A percentile compares a stretch with the other conserved stretches of the same genome.
These are phyloP conservation scores for Julus scanicus DNA, from an alignment of 2,888 invertebrate species.

Conservation along the genomic window DNA sequence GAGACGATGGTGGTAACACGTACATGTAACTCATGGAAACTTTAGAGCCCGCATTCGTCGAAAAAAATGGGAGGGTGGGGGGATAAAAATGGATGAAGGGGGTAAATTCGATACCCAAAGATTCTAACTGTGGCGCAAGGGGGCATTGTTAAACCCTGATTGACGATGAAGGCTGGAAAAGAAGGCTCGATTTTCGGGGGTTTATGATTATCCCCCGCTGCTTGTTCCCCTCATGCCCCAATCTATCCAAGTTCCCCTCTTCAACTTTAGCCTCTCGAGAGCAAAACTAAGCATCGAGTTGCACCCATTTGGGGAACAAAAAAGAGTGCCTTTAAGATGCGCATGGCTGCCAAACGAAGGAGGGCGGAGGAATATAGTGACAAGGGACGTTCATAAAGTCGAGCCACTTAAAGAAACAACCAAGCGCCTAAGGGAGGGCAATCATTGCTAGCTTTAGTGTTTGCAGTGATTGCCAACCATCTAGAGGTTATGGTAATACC, in stretches of 20 bases:
- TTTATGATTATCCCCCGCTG: background rate
- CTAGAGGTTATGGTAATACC: background rate
- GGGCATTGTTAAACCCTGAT: slow-evolving; percentile 36
- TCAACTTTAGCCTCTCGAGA: slow-evolving; percentile 39
- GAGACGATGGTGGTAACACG: background rate
- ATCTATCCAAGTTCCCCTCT: background rate
- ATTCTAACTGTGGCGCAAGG: background rate
- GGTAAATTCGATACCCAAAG: slow-evolving; percentile 28
- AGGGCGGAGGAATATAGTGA: background rate
- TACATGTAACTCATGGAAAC: background rate
- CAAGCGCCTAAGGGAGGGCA: background rate
- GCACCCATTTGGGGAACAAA: slow-evolving; percentile 29
- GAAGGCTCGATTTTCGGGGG: slow-evolving; percentile 24
- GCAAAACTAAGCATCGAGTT: slow-evolving; percentile 22
- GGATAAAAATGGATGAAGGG: background rate
- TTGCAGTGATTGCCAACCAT: background rate
- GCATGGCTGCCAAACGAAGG: slow-evolving; percentile 21
- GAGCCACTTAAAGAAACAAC: background rate
- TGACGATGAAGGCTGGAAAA: slow-evolving; percentile 4
- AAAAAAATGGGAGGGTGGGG: background rate
- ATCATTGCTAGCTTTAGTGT: background rate
- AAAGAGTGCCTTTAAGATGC: background rate
- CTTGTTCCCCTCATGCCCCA: background rate
- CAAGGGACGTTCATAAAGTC: background rate
- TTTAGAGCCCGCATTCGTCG: slow-evolving; percentile 2